Evolutionary conservation across 1,140 invertebrate species (phyloP), one percentile per base, ranked within the genome.

Genomic region (Protaetia brevitarsis): DNA sequence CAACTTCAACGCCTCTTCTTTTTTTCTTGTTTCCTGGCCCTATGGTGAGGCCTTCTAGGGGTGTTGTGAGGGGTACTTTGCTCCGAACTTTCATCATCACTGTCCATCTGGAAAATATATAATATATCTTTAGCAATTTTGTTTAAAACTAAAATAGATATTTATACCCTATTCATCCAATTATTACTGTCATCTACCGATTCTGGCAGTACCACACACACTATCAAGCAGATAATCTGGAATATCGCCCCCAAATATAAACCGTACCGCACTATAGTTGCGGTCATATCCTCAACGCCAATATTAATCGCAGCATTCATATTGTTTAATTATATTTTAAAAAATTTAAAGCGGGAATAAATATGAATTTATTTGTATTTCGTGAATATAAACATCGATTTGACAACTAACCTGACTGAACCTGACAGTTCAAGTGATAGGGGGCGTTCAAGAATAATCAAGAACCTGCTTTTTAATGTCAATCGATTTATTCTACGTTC

Each of bases 201-300:
- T 64, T 84, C 81, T 10, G 84, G 83, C 60, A 88, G 76, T 63
- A 86, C 82, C 64, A 89, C 82, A 62, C 88, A 88, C 26, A 87
- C 88, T 63, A 86, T 79, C 62, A 90, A 82, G 73, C 87, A 89
- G 2, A 87, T 73, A 16, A 89, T 69, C 75, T 89, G 87, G 72
- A 90, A 89, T 2, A 88, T 80, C 8, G 87, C 87, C n/a, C 87
- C 87, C 45, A 89, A 77, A 73, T 88, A 87, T 3, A 90, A 73
- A 3, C 87, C 85, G 75, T 87, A 87, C 37, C 86, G 80, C 3
- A 89, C 81, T 66, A 89, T 78, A 26, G 84, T 85, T 70, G 88
- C 87, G 72, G 88, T 82, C 71, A 87, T 76, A 72, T 87, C 86
- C 76, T 86, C 84, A 6, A 77, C 74, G 31, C 72, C 76, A 58